Base-by-base conservation (phyloP, 2,888 invertebrate genomes). In the Portevinia maculata region DNA sequence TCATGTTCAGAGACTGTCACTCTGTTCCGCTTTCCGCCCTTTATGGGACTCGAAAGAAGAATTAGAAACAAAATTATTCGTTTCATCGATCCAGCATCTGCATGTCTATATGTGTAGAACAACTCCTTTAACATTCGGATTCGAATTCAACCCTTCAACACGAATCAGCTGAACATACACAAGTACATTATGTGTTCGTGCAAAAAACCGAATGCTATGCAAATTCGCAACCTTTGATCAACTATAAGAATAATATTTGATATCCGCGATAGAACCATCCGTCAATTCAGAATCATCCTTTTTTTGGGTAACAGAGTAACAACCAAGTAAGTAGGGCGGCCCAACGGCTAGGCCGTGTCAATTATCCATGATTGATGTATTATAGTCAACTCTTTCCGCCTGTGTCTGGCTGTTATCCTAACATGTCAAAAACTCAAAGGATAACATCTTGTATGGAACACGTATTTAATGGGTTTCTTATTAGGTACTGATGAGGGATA, bases 311-410 rank as follows among this genome's bases (percentile, higher is more conserved):
- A 15, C 17, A 67, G 28, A 52, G 41, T 57, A 69, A 57, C 50
- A 64, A 65, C 60, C 52, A 65, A 34, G 19, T 62, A 67, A 64
- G 37, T 65, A 62, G 71, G 78, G 71, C 67, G 67, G 83, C 60
- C 76, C 71, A 69, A 39, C 62, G 83, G 48, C 52, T 50, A 67
- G 83, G 78, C 55, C 55, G 17, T 83, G 83, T 83, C 83, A 83
- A 83, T 83, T 83, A 83, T 76, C 46, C 73, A 67, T 83, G 83
- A 83, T 83, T 83, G 83, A 83, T 83, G 83, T 71, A 83, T 83
- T 67, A 73, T 50, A 41, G 70, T 62, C 60, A 83, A 71, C 65
- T 83, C 62, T 67, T 74, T 71, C 37, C 13, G 52, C 15, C 62
- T 53, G 67, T 44, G 62, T 64, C 48, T 57, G 69, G n/a, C 41